phyloP scores from a whole-genome alignment of 2,797 vertebrate species.

The Acanthiza pusilla region DNA sequence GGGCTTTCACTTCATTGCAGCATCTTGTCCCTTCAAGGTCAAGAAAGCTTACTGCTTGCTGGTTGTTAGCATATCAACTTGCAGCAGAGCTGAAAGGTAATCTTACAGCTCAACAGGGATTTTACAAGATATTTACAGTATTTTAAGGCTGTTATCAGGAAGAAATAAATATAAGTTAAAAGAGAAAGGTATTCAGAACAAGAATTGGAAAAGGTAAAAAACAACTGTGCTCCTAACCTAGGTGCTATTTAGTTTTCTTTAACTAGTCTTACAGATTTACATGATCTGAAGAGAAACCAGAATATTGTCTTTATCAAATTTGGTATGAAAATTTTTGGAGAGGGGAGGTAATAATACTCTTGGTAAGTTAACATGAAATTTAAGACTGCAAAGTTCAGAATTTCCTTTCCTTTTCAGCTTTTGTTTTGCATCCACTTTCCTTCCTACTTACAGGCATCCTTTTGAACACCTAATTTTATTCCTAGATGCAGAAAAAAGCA shows the following conservation, averaged over 20 bases:
- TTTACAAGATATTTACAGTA: slow-evolving; percentile 43
- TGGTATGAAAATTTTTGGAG: background rate
- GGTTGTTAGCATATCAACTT: slow-evolving; percentile 61
- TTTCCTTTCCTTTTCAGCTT: background rate
- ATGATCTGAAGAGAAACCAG: background rate
- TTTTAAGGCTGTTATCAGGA: slow-evolving; percentile 41
- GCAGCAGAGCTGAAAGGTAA: slow-evolving; percentile 59
- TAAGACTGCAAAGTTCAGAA: background rate
- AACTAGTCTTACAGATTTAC: background rate
- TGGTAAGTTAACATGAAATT: background rate
- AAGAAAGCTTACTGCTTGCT: slow-evolving; percentile 37
- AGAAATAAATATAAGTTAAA: background rate
- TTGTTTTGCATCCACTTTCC: background rate
- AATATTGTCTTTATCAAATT: background rate
- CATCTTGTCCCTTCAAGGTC: slow-evolving; percentile 54
- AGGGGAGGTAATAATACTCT: background rate
- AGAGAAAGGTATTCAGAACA: background rate
- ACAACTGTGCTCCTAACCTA: background rate
- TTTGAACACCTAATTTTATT: background rate
- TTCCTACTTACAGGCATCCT: background rate
- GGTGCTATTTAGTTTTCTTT: background rate
- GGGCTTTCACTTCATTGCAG: background rate
- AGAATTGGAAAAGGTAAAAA: background rate
- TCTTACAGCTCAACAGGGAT: slow-evolving; percentile 55
- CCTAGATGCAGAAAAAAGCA: background rate